Evolutionary conservation across 2,797 vertebrate species (phyloP).

Genomic region (Sebastolobus alascanus): DNA sequence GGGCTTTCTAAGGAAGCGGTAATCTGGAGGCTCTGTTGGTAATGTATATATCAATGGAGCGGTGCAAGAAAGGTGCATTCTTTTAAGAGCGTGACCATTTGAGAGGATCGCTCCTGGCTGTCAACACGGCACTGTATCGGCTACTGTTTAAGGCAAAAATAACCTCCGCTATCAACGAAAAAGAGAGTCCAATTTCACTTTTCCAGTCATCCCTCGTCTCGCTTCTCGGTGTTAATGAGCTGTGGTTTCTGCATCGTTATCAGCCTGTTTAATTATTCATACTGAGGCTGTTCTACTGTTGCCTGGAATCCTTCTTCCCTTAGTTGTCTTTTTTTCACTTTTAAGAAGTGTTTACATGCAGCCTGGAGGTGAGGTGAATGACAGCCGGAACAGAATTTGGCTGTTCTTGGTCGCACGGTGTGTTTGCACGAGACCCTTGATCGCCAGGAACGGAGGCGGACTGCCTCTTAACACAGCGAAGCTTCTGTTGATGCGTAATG

Average conservation of each 20-base stretch:
- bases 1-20: slow-evolving; percentile 18
- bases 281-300: slow-evolving; percentile 41
- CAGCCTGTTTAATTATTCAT: slow-evolving; percentile 78
- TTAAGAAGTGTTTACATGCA: slow-evolving; percentile 50
- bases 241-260: slow-evolving; percentile 62
- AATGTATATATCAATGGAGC: slow-evolving; percentile 4
- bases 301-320: slow-evolving; percentile 39
- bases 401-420: slow-evolving; percentile 1
- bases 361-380: slow-evolving; percentile 40
- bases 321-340: slow-evolving; percentile 1
- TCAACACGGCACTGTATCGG: slow-evolving; percentile 11
- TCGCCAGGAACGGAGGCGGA: slow-evolving; percentile 2
- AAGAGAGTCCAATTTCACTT: slow-evolving; percentile 38
- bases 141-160: slow-evolving; percentile 50
- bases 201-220: slow-evolving; percentile 60
- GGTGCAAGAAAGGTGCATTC: not conserved
- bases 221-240: slow-evolving; percentile 71
- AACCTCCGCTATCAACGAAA: slow-evolving; percentile 29
- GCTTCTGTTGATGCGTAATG: not conserved
- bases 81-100: slow-evolving; percentile 11
- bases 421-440: slow-evolving; percentile 26
- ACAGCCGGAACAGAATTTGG: slow-evolving; percentile 29
- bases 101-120: not conserved
- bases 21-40: slow-evolving; percentile 27
- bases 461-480: slow-evolving; percentile 20